phyloP scores from a whole-genome alignment of 2,113 vertebrate species.

The Limnothrissa miodon region DNA sequence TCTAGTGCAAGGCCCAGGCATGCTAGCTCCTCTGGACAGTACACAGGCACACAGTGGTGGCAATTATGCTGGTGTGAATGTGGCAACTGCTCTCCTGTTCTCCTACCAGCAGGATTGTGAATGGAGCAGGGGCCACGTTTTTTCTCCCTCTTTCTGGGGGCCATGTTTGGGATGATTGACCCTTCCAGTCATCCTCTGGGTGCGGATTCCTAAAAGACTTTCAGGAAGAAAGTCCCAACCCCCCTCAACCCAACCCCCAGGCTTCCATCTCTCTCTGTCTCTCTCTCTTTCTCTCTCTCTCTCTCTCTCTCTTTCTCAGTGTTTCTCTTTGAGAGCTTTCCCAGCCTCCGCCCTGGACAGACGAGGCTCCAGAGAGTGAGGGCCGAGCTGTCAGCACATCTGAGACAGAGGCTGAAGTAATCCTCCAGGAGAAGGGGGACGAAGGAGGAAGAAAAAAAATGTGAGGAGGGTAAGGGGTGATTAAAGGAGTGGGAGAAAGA shows the following conservation, averaged over 20 bases:
- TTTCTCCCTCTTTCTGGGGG: background rate
- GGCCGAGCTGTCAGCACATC: constrained; percentile 24
- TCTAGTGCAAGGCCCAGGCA: background rate
- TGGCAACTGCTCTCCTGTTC: background rate
- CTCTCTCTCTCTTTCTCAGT: constrained; percentile 13
- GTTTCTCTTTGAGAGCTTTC: constrained; percentile 1
- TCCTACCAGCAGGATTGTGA: background rate
- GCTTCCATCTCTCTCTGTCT: constrained; percentile 5
- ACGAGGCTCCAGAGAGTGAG: constrained; percentile 11
- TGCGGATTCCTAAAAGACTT: constrained; percentile 15
- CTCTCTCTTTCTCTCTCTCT: background rate
- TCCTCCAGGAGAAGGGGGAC: constrained; percentile 26
- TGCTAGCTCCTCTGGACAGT: background rate
- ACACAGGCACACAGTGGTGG: background rate
- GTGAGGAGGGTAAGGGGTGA: background rate
- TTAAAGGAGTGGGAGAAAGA: background rate
- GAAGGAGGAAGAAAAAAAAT: background rate
- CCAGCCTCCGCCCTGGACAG: constrained; percentile 15
- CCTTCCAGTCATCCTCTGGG: constrained; percentile 26
- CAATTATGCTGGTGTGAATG: background rate
- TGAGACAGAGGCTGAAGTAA: constrained; percentile 23
- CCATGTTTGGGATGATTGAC: constrained; percentile 30
- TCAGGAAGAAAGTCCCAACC: constrained; percentile 11
- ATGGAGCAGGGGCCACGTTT: background rate
- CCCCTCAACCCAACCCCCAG: background rate